Conservation (phyloP, 2,797 vertebrate genomes). For the Hemitrygon akajei region DNA sequence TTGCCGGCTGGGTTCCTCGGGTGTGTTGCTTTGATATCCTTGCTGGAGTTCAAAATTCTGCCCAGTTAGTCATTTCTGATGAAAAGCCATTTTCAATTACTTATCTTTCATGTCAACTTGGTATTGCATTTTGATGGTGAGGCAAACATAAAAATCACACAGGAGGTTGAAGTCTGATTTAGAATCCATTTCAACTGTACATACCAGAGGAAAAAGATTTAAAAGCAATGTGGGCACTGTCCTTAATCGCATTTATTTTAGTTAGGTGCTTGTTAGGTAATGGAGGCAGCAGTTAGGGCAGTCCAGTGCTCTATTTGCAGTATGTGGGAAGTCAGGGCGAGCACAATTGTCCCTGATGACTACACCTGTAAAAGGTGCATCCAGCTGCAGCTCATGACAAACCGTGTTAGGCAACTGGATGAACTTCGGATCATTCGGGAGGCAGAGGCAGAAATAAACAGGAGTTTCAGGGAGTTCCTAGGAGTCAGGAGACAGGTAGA, state of each 20-base stretch:
- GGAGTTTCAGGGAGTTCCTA: too few relatives aligned
- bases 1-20: too few relatives aligned
- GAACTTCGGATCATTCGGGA: too few relatives aligned
- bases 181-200: not conserved
- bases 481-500: too few relatives aligned
- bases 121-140: not conserved
- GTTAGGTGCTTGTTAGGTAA: not conserved
- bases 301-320: too few relatives aligned
- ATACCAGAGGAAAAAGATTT: not conserved
- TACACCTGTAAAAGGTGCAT: too few relatives aligned
- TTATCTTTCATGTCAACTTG: not conserved
- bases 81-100: not conserved
- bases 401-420: too few relatives aligned
- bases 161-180: not conserved
- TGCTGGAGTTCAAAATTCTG: not conserved
- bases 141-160: not conserved
- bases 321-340: too few relatives aligned
- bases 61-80: not conserved
- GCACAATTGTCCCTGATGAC: too few relatives aligned
- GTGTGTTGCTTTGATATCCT: not conserved
- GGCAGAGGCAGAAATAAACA: too few relatives aligned
- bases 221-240: not conserved
- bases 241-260: not conserved
- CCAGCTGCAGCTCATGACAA: too few relatives aligned
- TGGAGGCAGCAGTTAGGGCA: too few relatives aligned